phyloP scores from a whole-genome alignment of 2,888 invertebrate genomes.

The Macrophya annulata region DNA sequence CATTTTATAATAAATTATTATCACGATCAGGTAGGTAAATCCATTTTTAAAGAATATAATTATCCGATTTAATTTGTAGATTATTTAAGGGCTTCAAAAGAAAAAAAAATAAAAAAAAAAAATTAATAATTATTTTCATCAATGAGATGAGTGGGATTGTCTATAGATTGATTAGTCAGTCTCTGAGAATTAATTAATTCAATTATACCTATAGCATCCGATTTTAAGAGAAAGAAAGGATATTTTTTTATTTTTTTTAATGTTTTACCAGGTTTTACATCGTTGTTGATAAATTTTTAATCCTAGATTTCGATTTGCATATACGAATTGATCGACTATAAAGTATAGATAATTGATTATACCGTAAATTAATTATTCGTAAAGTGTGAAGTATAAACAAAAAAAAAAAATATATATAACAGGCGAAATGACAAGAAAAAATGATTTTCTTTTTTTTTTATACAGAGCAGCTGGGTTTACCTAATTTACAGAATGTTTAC shows the following conservation, averaged over 20 bases:
- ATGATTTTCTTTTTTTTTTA: too few relatives aligned
- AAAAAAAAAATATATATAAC: too few relatives aligned
- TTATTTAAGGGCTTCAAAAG: not conserved
- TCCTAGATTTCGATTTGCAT: too few relatives aligned
- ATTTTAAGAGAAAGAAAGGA: not conserved
- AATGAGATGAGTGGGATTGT: not conserved
- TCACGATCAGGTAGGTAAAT: not conserved
- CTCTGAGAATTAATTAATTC: not conserved
- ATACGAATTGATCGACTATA: too few relatives aligned
- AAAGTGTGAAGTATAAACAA: too few relatives aligned
- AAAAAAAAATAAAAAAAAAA: not conserved
- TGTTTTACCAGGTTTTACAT: too few relatives aligned
- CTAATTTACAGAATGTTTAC: too few relatives aligned
- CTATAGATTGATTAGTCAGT: not conserved
- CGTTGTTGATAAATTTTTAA: too few relatives aligned
- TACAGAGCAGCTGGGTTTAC: too few relatives aligned
- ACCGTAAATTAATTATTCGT: too few relatives aligned
- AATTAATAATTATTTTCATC: not conserved
- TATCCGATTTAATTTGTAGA: not conserved
- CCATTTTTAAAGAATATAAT: not conserved
- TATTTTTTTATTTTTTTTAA: not conserved
- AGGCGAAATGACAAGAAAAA: too few relatives aligned
- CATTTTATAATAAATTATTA: not conserved
- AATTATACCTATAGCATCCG: not conserved
- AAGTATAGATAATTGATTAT: too few relatives aligned